Conservation (phyloP, 2,797 vertebrate genomes). For the Numenius phaeopus region DNA sequence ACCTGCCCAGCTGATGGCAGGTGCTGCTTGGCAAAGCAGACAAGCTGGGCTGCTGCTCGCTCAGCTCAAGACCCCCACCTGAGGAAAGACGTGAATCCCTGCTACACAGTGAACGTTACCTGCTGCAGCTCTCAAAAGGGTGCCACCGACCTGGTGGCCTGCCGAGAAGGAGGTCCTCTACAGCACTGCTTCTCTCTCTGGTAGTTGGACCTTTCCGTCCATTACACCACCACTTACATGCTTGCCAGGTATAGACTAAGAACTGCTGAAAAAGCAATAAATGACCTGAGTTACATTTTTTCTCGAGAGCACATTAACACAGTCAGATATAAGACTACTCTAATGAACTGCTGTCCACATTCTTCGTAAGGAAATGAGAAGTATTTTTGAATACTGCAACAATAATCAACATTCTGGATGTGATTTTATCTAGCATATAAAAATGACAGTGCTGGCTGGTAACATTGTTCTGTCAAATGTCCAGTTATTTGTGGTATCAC, state of each 20-base stretch:
- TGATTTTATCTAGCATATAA: neutral
- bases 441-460: neutral
- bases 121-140: neutral
- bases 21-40: neutral
- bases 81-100: neutral
- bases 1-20: neutral
- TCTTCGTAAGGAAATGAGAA: neutral
- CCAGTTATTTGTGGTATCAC: fast-evolving
- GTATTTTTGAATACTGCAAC: neutral
- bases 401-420: neutral
- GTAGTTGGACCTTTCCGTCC: neutral
- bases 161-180: neutral
- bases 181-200: neutral
- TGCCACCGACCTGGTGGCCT: neutral
- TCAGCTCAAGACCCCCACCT: neutral
- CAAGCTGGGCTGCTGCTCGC: neutral
- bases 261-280: neutral
- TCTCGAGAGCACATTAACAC: neutral
- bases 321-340: neutral
- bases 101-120: neutral
- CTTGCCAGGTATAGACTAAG: neutral
- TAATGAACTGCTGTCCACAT: neutral
- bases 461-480: neutral
- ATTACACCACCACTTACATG: neutral
- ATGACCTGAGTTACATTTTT: neutral